These are phyloP conservation scores for Chymomyza costata DNA, from an alignment of 1,140 invertebrate genomes.

Conservation along the genomic window DNA sequence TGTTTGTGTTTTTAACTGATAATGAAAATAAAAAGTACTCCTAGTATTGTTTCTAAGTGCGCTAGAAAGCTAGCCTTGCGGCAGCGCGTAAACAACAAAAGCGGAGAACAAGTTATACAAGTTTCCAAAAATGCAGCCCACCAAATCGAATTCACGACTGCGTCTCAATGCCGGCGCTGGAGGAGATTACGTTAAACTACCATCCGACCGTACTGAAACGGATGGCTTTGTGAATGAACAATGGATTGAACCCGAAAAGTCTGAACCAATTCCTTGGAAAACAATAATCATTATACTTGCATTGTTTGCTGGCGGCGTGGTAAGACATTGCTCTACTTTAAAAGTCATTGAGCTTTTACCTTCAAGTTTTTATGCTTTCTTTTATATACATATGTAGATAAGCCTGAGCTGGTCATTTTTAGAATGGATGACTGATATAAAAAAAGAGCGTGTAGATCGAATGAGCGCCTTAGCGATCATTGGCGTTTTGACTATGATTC, in stretches of 20 bases:
- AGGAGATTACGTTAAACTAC: slow-evolving; percentile 26
- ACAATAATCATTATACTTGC: slow-evolving; percentile 44
- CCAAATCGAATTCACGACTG: slow-evolving; percentile 45
- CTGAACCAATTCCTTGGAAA: slow-evolving; percentile 45
- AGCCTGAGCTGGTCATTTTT: slow-evolving; percentile 38
- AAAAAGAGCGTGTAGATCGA: slow-evolving; percentile 36
- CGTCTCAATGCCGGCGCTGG: slow-evolving; percentile 33
- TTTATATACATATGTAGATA: slow-evolving; percentile 19
- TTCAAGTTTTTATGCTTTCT: too few relatives aligned
- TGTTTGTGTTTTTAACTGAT: too few relatives aligned
- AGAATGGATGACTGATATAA: slow-evolving; percentile 33
- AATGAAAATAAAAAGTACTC: too few relatives aligned
- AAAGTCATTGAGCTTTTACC: neutral
- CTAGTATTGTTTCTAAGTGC: too few relatives aligned
- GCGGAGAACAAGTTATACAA: slow-evolving; percentile 13
- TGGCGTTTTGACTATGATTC: slow-evolving; percentile 50
- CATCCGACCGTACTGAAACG: slow-evolving; percentile 18
- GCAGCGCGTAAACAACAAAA: too few relatives aligned
- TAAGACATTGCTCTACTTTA: slow-evolving; percentile 15
- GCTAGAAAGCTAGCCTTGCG: too few relatives aligned
- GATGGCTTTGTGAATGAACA: slow-evolving; percentile 57
- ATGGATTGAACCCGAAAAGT: slow-evolving; percentile 27
- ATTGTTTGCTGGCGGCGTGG: slow-evolving; percentile 44
- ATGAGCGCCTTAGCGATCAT: slow-evolving; percentile 46
- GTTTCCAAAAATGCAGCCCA: slow-evolving; percentile 40